Evolutionary conservation across 2,888 invertebrate species (phyloP).

Genomic region (Drosophila helvetica): DNA sequence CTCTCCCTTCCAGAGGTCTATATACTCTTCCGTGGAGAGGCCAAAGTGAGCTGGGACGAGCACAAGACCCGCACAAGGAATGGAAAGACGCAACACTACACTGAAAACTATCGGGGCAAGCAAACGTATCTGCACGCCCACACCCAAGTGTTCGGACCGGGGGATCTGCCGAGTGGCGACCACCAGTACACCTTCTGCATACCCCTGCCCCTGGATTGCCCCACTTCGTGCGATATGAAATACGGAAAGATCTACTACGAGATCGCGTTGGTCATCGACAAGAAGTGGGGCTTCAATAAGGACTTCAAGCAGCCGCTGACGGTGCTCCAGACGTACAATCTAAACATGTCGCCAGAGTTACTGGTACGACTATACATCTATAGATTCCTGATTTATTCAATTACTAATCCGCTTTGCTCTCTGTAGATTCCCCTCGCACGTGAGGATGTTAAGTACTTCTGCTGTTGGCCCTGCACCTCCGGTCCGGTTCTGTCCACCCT

Average conservation of each 20-base stretch:
- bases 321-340: slow-evolving; percentile 90
- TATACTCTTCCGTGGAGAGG: slow-evolving; percentile 65
- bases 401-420: too few species aligned
- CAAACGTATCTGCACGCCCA: slow-evolving; percentile 55
- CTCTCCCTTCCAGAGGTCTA: slow-evolving; percentile 45
- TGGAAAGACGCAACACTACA: slow-evolving; percentile 46
- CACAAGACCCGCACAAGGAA: slow-evolving; percentile 26
- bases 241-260: slow-evolving; percentile 90
- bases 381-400: background rate
- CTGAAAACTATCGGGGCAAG: slow-evolving; percentile 46
- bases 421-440: slow-evolving; percentile 48
- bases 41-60: slow-evolving; percentile 70
- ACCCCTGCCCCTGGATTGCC: slow-evolving; percentile 85
- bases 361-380: slow-evolving; percentile 84
- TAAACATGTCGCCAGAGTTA: slow-evolving; percentile 89
- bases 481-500: slow-evolving; percentile 61
- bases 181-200: slow-evolving; percentile 90
- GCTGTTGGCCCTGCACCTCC: slow-evolving; percentile 71
- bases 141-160: slow-evolving; percentile 52
- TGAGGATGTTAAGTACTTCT: slow-evolving; percentile 63
- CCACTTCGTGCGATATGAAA: slow-evolving; percentile 90
- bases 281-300: slow-evolving; percentile 89
- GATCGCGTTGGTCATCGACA: slow-evolving; percentile 89
- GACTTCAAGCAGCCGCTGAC: slow-evolving; percentile 85
- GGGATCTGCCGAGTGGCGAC: slow-evolving; percentile 55